Evolutionary conservation across 1,140 invertebrate genomes (phyloP).

Genomic region (Drosophila mojavensis): DNA sequence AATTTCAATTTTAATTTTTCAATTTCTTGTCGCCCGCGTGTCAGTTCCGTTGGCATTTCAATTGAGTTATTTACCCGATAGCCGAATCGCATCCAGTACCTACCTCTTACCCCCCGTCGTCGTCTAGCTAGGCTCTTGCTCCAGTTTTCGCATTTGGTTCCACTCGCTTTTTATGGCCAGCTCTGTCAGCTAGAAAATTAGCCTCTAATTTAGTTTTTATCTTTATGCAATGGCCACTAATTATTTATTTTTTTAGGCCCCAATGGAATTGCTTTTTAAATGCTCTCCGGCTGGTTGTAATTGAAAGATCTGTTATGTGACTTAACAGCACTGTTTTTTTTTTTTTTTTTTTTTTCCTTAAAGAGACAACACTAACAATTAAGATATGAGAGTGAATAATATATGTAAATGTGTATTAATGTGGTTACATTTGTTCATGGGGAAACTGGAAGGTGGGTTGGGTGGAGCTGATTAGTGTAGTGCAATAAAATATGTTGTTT

Average conservation of each 20-base stretch:
- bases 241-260: conserved; percentile 47
- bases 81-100: conserved; percentile 5
- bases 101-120: not conserved
- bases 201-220: conserved; percentile 77
- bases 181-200: conserved; percentile 63
- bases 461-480: too few species aligned
- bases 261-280: conserved; percentile 66
- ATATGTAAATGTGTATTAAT: too few species aligned
- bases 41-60: conserved; percentile 81
- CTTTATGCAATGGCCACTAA: conserved; percentile 76
- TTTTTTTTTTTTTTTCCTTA: too few species aligned
- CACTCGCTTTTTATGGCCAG: conserved; percentile 55
- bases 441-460: too few species aligned
- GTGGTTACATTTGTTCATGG: too few species aligned
- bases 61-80: conserved; percentile 74
- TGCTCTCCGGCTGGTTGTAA: conserved; percentile 48
- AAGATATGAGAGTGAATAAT: conserved; percentile 29
- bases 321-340: conserved; percentile 52
- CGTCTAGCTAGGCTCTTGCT: conserved; percentile 8
- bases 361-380: conserved; percentile 38
- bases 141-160: conserved; percentile 20
- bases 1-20: conserved; percentile 71
- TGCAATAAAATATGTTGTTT: not conserved
- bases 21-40: conserved; percentile 79
- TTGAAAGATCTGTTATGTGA: conserved; percentile 68